Percentiles rank a stretch among this genome's conserved stretches.
Evolutionary conservation across 2,113 vertebrate genomes (phyloP).

Genomic region (Uria lomvia): DNA sequence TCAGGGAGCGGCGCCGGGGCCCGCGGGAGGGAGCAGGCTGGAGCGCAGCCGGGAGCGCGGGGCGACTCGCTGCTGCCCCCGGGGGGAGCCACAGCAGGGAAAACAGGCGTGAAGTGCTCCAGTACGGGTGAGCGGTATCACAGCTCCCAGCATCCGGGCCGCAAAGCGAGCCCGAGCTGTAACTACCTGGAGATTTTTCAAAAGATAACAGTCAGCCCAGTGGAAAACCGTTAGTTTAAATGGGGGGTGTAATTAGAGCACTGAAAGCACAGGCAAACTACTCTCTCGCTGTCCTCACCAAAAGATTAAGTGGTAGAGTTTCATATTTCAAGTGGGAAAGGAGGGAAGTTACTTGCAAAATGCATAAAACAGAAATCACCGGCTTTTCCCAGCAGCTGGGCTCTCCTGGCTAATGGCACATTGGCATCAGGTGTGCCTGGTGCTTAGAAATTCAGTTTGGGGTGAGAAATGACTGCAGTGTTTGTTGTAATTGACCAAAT

Average conservation of each 20-base stretch:
- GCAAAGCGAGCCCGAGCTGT: too few species aligned
- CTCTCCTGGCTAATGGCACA: rapidly evolving
- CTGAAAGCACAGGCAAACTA: rapidly evolving
- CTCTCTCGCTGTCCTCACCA: not conserved
- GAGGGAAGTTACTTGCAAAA: rapidly evolving
- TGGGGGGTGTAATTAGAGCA: rapidly evolving
- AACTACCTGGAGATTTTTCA: rapidly evolving
- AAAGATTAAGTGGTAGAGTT: rapidly evolving
- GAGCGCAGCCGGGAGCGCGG: not conserved
- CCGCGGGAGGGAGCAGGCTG: rapidly evolving
- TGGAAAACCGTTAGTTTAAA: rapidly evolving
- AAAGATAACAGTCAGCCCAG: rapidly evolving
- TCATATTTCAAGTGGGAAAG: rapidly evolving
- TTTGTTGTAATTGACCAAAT: not conserved
- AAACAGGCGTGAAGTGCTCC: rapidly evolving
- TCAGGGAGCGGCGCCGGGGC: too few species aligned
- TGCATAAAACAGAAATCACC: rapidly evolving
- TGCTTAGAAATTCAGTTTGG: rapidly evolving
- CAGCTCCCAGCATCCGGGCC: too few species aligned
- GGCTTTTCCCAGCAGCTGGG: not conserved
- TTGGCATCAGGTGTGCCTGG: not conserved
- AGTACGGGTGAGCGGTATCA: rapidly evolving
- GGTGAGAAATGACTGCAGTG: rapidly evolving
- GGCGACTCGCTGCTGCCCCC: too few species aligned
- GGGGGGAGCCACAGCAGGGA: too few species aligned